Evolutionary conservation across 1,140 invertebrate genomes (phyloP).

Genomic region (Orius laevigatus): DNA sequence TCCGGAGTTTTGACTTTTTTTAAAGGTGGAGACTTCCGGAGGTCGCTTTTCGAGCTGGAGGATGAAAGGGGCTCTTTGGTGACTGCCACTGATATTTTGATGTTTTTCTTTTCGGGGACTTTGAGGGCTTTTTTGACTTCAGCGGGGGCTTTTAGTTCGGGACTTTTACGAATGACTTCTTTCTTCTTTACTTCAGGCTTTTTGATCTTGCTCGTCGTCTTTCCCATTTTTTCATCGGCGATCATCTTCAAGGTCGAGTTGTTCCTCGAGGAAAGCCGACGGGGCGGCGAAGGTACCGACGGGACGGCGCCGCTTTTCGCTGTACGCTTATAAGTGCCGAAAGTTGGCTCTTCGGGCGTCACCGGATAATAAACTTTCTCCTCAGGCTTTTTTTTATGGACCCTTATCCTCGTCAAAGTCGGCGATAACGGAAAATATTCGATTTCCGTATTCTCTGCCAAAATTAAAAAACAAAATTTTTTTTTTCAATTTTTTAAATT

Average conservation of each 20-base stretch:
- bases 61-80: slow-evolving; percentile 27
- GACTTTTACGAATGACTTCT: slow-evolving; percentile 27
- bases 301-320: slow-evolving; percentile 31
- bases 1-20: background rate
- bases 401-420: slow-evolving; percentile 58
- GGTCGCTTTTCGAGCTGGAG: slow-evolving; percentile 14
- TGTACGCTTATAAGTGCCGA: slow-evolving; percentile 32
- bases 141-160: slow-evolving; percentile 37
- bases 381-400: slow-evolving; percentile 39
- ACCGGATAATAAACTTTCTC: slow-evolving; percentile 43
- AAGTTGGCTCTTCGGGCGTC: slow-evolving; percentile 26
- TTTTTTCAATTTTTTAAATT: slow-evolving; percentile 2
- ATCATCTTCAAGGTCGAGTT: slow-evolving; percentile 45
- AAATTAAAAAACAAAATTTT: slow-evolving; percentile 15
- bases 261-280: slow-evolving; percentile 52
- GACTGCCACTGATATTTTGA: slow-evolving; percentile 30
- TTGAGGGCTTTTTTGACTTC: slow-evolving; percentile 40
- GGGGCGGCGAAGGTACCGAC: slow-evolving; percentile 47
- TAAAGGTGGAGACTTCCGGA: slow-evolving; percentile 6
- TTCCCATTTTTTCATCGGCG: background rate
- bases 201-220: background rate
- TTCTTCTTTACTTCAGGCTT: slow-evolving; percentile 2
- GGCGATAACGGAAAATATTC: slow-evolving; percentile 68
- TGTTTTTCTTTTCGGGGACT: slow-evolving; percentile 28
- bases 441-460: slow-evolving; percentile 34